Conservation (phyloP, 2,797 vertebrate genomes). For the Trachops cirrhosus region DNA sequence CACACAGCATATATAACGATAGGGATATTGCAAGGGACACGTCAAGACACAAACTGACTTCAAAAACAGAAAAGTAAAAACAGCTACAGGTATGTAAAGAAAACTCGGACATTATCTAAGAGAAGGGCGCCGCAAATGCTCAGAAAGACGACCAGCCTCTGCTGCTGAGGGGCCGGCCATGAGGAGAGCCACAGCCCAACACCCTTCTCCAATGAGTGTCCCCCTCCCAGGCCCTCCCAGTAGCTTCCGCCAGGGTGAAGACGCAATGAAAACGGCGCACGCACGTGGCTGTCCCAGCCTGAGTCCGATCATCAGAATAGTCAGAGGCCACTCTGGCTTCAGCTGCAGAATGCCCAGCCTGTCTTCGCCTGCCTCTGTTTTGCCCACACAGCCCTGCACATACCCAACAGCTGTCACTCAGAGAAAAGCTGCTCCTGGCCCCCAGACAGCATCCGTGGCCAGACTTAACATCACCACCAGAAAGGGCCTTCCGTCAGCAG, state of each 20-base stretch:
- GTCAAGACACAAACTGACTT: constrained; percentile 88
- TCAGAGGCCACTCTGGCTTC: background rate
- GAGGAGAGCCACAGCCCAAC: constrained; percentile 43
- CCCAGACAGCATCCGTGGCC: constrained; percentile 19
- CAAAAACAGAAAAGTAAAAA: constrained; percentile 87
- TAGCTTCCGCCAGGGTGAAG: constrained; percentile 22
- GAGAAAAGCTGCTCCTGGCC: constrained; percentile 27
- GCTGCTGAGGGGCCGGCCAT: constrained; percentile 45
- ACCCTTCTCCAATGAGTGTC: constrained; percentile 51
- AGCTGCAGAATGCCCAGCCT: background rate
- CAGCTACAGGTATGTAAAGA: constrained; percentile 86
- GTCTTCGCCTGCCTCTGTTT: constrained; percentile 13
- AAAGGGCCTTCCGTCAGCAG: background rate
- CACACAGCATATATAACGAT: constrained; percentile 91
- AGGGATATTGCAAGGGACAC: constrained; percentile 91
- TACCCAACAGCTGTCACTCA: constrained; percentile 7
- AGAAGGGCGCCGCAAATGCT: constrained; percentile 59
- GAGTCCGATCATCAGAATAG: background rate
- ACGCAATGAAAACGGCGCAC: constrained; percentile 36
- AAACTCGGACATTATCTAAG: constrained; percentile 75
- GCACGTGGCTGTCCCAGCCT: constrained; percentile 30
- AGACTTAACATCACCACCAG: constrained; percentile 14
- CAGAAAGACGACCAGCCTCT: constrained; percentile 54
- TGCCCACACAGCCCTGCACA: background rate
- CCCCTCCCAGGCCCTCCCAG: constrained; percentile 57